Base-by-base conservation (phyloP, 2,888 invertebrate species). In the Gnatocerus cornutus region DNA sequence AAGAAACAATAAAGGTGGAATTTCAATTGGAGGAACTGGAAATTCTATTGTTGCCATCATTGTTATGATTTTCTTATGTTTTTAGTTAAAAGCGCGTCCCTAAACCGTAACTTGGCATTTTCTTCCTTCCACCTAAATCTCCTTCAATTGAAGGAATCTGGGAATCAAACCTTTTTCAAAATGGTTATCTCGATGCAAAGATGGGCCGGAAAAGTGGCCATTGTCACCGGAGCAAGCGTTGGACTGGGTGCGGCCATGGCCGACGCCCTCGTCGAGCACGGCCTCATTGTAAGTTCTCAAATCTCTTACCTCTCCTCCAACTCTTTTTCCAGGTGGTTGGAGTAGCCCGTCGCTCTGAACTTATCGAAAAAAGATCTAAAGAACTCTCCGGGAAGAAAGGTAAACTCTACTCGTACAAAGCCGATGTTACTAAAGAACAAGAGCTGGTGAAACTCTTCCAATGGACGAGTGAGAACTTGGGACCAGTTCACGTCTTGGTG, bases 401-500 rank as follows among this genome's bases (percentile, higher is more conserved):
- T 30, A 74, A 72, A 50, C 68, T 77, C 6, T 62, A 75, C 55
- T 62, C 74, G 1, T 33, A 64, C 9, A 65, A 71, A 50, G 72
- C 74, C 45, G 76, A 77, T 48, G 29, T 77, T 3, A 53, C 66
- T 27, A 67, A 71, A 30, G 74, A 76, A 59, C 62, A 73, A 12
- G 73, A 74, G 14, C 69, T 76, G 6, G 27, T 68, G 6, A 37
- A 68, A 12, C 65, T 69, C 3, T 77, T 77, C 56, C 45, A 73
- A 33, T 76, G 74, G 75, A 63, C 76, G 16, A 67, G 71, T 27
- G 73, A 71, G 3, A 72, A 74, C 41, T 45, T 76, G 5, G 74
- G 74, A 8, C 71, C 71, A 0, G 64, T 76, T 58, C 65, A 76
- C 13, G 74, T 76, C 45, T 50, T 76, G 46, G 55, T 77, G 43